Evolutionary conservation across 2,113 vertebrate genomes (phyloP).

Genomic region (Bubo blakistoni): DNA sequence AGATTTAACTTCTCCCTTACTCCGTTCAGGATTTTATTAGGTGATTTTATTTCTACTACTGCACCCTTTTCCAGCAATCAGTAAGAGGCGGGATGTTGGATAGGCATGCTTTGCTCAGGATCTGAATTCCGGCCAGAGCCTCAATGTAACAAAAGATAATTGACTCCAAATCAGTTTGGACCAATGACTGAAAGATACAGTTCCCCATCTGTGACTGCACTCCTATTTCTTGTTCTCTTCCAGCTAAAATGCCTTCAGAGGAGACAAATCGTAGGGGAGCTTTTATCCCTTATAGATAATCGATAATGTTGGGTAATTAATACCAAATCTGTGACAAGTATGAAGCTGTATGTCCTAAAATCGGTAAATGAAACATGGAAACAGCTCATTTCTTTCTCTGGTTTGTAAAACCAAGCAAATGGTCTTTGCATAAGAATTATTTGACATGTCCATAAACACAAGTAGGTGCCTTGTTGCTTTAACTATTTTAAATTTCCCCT

Average conservation of each 20-base stretch:
- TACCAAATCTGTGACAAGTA: not conserved
- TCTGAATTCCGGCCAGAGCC: not conserved
- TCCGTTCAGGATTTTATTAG: not conserved
- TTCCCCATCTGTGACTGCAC: not conserved
- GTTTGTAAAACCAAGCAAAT: not conserved
- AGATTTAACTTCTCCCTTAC: not conserved
- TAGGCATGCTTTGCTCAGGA: not conserved
- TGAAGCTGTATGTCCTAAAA: not conserved
- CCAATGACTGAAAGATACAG: not conserved
- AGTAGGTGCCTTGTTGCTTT: not conserved
- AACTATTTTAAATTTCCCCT: not conserved
- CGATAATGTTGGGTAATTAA: not conserved
- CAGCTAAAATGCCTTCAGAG: not conserved
- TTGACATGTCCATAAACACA: not conserved
- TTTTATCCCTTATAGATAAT: not conserved
- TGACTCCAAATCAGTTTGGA: not conserved
- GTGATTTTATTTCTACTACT: not conserved
- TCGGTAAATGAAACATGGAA: not conserved
- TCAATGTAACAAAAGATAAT: not conserved
- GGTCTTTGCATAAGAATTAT: not conserved
- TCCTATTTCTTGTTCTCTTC: not conserved
- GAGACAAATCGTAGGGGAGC: accelerated
- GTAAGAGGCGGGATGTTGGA: not conserved
- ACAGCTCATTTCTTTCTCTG: accelerated
- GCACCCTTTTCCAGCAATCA: not conserved